Percentiles rank a stretch among this genome's conserved stretches.
phyloP scores from a whole-genome alignment of 2,113 vertebrate genomes.

The Stictonetta naevosa region DNA sequence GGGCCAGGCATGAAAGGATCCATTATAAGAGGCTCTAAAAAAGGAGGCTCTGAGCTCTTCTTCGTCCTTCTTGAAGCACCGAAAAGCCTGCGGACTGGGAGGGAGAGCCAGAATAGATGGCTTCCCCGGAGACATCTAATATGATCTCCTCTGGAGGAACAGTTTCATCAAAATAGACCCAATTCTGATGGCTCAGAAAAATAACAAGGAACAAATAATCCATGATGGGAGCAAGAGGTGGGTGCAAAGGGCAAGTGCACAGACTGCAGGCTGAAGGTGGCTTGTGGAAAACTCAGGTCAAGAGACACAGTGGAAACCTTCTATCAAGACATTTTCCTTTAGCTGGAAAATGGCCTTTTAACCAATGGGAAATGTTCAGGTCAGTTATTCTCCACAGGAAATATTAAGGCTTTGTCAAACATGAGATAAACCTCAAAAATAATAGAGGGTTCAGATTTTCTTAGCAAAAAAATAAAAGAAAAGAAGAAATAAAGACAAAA shows the following conservation, averaged over 20 bases:
- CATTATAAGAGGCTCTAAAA: neutral
- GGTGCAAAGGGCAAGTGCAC: neutral
- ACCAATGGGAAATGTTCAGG: neutral
- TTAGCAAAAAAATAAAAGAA: neutral
- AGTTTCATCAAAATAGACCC: neutral
- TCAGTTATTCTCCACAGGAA: neutral
- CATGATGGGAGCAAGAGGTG: neutral
- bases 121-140: neutral
- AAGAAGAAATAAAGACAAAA: neutral
- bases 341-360: neutral
- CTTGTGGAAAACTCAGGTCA: neutral
- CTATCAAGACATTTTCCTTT: neutral
- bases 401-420: neutral
- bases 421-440: neutral
- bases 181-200: neutral
- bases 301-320: neutral
- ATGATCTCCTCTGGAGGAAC: neutral
- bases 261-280: neutral
- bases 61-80: neutral
- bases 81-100: neutral
- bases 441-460: neutral
- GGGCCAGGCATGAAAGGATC: neutral
- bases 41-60: neutral
- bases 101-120: neutral
- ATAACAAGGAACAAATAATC: neutral